Percentiles rank a stretch among this genome's conserved stretches.
These are phyloP conservation scores for Crotophaga sulcirostris DNA, from an alignment of 2,113 vertebrate genomes.

Conservation along the genomic window DNA sequence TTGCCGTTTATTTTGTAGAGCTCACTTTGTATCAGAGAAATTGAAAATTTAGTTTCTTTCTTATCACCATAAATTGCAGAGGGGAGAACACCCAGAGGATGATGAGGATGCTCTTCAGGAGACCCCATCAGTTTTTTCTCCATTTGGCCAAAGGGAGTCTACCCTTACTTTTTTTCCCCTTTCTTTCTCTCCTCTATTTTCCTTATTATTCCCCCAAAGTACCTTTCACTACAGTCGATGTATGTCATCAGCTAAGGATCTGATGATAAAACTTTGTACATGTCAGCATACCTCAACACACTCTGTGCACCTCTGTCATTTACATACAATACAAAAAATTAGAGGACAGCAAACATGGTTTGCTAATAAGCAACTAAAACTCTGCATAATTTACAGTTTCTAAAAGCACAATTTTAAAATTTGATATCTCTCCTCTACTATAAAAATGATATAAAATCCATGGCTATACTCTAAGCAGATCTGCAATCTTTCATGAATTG, in stretches of 20 bases:
- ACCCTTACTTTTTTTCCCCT: not conserved
- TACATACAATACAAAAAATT: not conserved
- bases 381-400: not conserved
- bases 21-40: not conserved
- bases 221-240: not conserved
- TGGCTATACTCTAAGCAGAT: not conserved
- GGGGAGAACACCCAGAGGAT: not conserved
- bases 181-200: not conserved
- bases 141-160: not conserved
- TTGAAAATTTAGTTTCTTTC: not conserved
- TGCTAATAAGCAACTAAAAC: not conserved
- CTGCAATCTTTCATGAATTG: not conserved
- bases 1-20: not conserved
- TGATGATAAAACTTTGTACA: not conserved
- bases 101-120: accelerated
- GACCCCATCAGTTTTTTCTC: not conserved
- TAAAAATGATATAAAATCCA: not conserved
- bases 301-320: not conserved
- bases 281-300: accelerated
- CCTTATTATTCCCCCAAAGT: not conserved
- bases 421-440: not conserved
- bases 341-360: not conserved
- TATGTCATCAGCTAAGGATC: not conserved
- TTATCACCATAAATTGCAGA: accelerated
- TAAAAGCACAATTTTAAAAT: not conserved